phyloP scores from a whole-genome alignment of 2,888 invertebrate genomes.

The Sinohyriopsis cumingii region DNA sequence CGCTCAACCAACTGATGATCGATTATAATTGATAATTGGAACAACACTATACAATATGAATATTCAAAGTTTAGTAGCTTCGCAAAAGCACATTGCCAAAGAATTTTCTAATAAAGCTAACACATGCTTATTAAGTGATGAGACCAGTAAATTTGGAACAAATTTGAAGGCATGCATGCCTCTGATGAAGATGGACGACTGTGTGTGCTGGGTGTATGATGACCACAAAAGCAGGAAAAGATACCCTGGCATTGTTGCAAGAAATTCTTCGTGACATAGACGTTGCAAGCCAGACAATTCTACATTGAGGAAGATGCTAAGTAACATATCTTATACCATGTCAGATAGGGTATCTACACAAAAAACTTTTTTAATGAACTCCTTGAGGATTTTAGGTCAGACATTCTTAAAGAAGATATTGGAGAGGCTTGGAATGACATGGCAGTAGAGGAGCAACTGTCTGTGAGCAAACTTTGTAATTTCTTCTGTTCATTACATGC shows the following conservation, averaged over 20 bases:
- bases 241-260: conserved; percentile 17
- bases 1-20: too few species aligned
- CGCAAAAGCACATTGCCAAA: conserved; percentile 28
- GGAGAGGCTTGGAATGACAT: conserved; percentile 6
- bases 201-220: conserved; percentile 7
- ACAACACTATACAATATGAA: too few species aligned
- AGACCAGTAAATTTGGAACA: conserved; percentile 23
- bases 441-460: conserved; percentile 8
- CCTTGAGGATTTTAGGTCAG: conserved; percentile 13
- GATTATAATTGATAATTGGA: too few species aligned
- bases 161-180: conserved; percentile 21
- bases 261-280: conserved; percentile 10
- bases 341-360: conserved; percentile 17
- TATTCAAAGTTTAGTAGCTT: conserved; percentile 18
- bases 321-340: conserved; percentile 18
- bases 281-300: too few species aligned
- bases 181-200: conserved; percentile 1
- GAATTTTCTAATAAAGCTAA: conserved; percentile 16
- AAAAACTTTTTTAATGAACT: conserved; percentile 17
- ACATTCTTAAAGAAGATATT: conserved; percentile 12
- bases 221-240: conserved; percentile 19
- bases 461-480: conserved; percentile 7
- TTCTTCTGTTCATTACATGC: conserved; percentile 11
- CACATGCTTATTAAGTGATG: conserved; percentile 22
- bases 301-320: conserved; percentile 5